Evolutionary conservation across 2,888 invertebrate species (phyloP).

Genomic region (Heteromurus nitidus): DNA sequence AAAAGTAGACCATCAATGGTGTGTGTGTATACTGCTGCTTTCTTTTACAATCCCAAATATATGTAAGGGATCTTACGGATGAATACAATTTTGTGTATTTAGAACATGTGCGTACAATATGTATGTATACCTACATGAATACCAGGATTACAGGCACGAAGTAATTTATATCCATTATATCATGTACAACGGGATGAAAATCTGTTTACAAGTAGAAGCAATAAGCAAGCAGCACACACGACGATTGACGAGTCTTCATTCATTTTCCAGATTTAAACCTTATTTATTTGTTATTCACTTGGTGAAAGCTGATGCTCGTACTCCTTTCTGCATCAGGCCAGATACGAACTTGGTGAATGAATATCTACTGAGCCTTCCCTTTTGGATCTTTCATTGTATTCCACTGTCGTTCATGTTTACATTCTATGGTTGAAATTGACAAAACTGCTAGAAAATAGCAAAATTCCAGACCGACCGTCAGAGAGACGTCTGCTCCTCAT

Average conservation of each 20-base stretch:
- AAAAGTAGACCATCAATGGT: not conserved
- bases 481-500: not conserved
- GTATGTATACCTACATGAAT: not conserved
- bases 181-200: constrained; percentile 15
- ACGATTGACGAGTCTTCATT: not conserved
- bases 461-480: constrained; percentile 16
- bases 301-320: constrained; percentile 32
- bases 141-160: not conserved
- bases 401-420: not conserved
- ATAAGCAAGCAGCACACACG: too few species aligned
- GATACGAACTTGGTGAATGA: too few species aligned
- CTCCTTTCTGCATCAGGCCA: not conserved
- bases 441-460: not conserved
- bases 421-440: constrained; percentile 13
- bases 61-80: not conserved
- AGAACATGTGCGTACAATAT: not conserved
- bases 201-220: constrained; percentile 22
- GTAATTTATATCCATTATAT: not conserved
- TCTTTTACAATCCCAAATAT: not conserved
- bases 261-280: constrained; percentile 20
- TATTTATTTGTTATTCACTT: constrained; percentile 24
- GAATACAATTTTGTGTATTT: not conserved
- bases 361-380: too few species aligned
- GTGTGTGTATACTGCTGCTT: not conserved
- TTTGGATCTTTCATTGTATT: constrained; percentile 11